These are phyloP conservation scores for Wiebesia pumilae DNA, from an alignment of 1,140 invertebrate genomes.

Conservation along the genomic window DNA sequence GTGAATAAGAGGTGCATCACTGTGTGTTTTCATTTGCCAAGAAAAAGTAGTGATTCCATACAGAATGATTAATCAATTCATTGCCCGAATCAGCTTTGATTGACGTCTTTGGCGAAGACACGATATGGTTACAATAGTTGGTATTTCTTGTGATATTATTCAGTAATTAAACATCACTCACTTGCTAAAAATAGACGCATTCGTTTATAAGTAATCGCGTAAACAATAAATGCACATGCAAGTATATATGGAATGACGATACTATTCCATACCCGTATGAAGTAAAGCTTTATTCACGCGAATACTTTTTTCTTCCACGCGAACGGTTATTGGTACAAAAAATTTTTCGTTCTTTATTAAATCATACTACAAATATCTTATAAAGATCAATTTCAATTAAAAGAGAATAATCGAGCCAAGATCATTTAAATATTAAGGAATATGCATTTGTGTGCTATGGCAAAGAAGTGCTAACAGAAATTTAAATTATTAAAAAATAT, in stretches of 20 bases:
- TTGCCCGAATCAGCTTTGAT: constrained; percentile 19
- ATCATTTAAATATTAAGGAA: no score
- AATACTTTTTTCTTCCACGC: background rate
- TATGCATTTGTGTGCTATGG: no score
- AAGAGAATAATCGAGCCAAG: no score
- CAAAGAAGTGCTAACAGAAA: no score
- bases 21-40: background rate
- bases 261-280: background rate
- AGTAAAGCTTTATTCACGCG: background rate
- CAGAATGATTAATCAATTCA: constrained; percentile 22
- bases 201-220: background rate
- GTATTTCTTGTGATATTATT: constrained; percentile 46
- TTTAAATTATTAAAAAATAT: no score
- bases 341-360: no score
- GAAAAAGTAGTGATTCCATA: constrained; percentile 20
- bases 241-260: background rate
- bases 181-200: constrained; percentile 12
- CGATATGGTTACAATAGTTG: background rate
- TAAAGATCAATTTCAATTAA: no score
- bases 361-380: no score
- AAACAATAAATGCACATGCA: background rate
- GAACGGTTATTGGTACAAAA: no score
- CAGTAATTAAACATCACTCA: constrained; percentile 14
- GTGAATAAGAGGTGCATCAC: background rate
- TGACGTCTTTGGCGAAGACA: constrained; percentile 36